A percentile compares a stretch with the other conserved stretches of the same genome.
phyloP scores from a whole-genome alignment of 1,140 invertebrate genomes.

The Ips typographus region DNA sequence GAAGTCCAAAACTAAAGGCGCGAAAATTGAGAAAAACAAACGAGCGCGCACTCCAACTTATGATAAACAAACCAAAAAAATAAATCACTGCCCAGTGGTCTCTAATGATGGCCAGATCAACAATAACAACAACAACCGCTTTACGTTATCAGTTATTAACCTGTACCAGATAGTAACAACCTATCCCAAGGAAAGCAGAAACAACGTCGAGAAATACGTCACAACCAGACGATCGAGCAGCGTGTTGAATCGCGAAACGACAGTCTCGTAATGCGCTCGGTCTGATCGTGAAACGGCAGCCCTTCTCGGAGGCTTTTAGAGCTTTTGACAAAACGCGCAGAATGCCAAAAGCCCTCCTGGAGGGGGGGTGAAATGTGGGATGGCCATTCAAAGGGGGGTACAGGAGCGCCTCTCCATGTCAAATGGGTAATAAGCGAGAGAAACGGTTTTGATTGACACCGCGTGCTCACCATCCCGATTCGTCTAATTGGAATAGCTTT shows the following conservation, averaged over 20 bases:
- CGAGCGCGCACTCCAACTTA: no score
- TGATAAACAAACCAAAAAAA: slow-evolving; percentile 6
- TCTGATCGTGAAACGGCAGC: slow-evolving; percentile 11
- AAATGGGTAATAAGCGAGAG: slow-evolving; percentile 35
- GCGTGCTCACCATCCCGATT: slow-evolving; percentile 25
- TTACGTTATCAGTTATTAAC: slow-evolving; percentile 17
- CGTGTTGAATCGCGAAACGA: slow-evolving; percentile 15
- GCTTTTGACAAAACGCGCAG: slow-evolving; percentile 32
- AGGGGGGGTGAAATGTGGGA: slow-evolving; percentile 23
- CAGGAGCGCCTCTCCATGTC: slow-evolving; percentile 32
- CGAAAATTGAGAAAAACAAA: slow-evolving; percentile 16
- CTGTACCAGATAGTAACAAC: slow-evolving; percentile 9
- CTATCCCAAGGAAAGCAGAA: neutral
- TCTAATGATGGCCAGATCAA: neutral
- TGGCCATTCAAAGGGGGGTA: slow-evolving; percentile 26
- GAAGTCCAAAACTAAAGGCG: slow-evolving; percentile 22
- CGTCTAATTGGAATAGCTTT: slow-evolving; percentile 32
- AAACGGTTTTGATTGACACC: slow-evolving; percentile 36
- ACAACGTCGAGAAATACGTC: slow-evolving; percentile 10
- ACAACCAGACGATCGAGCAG: neutral
- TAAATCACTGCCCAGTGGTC: neutral
- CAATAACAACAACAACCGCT: neutral
- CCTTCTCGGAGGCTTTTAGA: slow-evolving; percentile 28
- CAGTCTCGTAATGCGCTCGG: slow-evolving; percentile 20
- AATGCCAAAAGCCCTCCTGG: slow-evolving; percentile 22